Percentiles rank a stretch among this genome's conserved stretches.
Conservation (phyloP, 2,797 vertebrate genomes). For the Tenualosa ilisha region DNA sequence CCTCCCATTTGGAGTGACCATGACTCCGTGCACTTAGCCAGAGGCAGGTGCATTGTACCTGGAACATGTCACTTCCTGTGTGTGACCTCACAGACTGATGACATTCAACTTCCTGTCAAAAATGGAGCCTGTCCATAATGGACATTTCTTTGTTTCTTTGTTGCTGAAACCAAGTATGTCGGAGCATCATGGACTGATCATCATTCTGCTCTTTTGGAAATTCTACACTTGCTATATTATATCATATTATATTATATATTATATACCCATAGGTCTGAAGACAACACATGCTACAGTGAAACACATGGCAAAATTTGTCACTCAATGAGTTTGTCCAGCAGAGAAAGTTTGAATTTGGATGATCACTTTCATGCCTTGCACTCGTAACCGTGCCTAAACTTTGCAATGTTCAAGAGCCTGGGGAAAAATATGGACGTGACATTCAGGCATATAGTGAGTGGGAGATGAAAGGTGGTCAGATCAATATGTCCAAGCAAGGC, state of each 20-base stretch:
- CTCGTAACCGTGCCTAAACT: not conserved
- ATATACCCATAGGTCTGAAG: not conserved
- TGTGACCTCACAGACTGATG: not conserved
- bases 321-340: not conserved
- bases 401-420: not conserved
- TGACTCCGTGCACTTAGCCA: not conserved
- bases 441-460: not conserved
- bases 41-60: not conserved
- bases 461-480: not conserved
- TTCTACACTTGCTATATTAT: too few relatives aligned
- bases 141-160: not conserved
- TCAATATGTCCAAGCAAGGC: constrained; percentile 9
- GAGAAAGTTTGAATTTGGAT: not conserved
- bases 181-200: too few relatives aligned
- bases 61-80: not conserved
- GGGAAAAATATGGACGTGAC: not conserved
- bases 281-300: not conserved
- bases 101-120: not conserved
- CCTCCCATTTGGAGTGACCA: not conserved
- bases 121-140: not conserved
- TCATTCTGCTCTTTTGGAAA: not conserved
- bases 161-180: not conserved
- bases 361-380: not conserved
- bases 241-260: not conserved
- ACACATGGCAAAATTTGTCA: not conserved